These are phyloP conservation scores for Eulemur coronatus DNA, from an alignment of 2,797 vertebrate species.

Conservation along the genomic window DNA sequence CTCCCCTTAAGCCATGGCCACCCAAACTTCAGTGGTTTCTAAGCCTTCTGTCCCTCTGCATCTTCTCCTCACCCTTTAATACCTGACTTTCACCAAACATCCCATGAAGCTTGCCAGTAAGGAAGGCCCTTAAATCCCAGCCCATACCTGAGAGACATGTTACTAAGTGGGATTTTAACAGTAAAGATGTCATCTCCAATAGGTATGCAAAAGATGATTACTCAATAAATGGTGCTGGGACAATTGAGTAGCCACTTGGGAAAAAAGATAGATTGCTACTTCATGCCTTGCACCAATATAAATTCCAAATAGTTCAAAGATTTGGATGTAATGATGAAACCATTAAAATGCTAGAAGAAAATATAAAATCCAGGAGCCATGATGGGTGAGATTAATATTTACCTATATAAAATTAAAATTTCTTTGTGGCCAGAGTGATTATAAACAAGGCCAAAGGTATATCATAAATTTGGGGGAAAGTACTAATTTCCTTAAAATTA, in stretches of 20 bases:
- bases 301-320: background rate
- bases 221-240: background rate
- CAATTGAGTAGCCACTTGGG: background rate
- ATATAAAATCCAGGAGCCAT: background rate
- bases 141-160: background rate
- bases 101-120: background rate
- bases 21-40: background rate
- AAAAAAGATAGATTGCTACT: background rate
- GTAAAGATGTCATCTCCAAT: background rate
- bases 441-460: background rate
- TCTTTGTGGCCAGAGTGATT: background rate
- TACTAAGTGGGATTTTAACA: background rate
- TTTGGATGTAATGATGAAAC: background rate
- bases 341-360: background rate
- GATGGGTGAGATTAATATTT: background rate
- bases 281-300: background rate
- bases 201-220: background rate
- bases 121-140: background rate
- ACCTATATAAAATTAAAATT: background rate
- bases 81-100: background rate
- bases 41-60: background rate
- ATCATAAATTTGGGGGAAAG: background rate
- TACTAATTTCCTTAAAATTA: slow-evolving; percentile 4
- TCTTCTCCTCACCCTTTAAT: background rate
- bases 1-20: background rate